Base-by-base conservation (phyloP, 2,888 invertebrate genomes). In the Campoletis raptor region DNA sequence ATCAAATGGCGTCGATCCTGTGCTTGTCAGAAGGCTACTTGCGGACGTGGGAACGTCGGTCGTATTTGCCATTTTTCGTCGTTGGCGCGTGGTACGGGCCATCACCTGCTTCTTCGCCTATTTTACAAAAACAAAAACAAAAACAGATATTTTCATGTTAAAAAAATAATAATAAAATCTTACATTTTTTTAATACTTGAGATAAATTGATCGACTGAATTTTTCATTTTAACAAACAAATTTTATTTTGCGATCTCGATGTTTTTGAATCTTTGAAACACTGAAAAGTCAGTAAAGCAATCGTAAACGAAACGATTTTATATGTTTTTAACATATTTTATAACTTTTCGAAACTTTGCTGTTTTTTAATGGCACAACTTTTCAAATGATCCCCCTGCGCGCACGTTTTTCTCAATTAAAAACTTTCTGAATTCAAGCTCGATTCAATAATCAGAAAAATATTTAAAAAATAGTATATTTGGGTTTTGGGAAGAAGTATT, bases 81-180 rank as follows among this genome's bases (percentile, higher is more conserved):
- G 95, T 94, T 95, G 95, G 94, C 95, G 95, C 95, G 95, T 95
- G 92, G 95, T 95, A 95, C 95, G 95, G 94, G 95, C 93, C 95
- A 96, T 95, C 95, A 95, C 96, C 86, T 82, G 86, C 95, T 95
- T 94, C 95, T 95, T 95, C 95, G 95, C 95, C 95, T 95, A 95
- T 78, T 40, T 24, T 30, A 21, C 21, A 42, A 83, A n/a, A n/a
- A n/a, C n/a, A 72, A 70, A 42, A 45, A 73, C 1, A n/a, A 73
- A 78, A 24, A 42, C 69, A 37, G 0, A 79, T 52, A 18, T 57
- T 21, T n/a, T n/a, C 12, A n/a, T 5, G 67, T 70, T 18, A 40
- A 18, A 21, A 21, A 73, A 24, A 37, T 2, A n/a, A n/a, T n/a
- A n/a, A n/a, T n/a, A n/a, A n/a, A n/a, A 24, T 66, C 37, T 37